phyloP scores from a whole-genome alignment of 1,140 invertebrate genomes.

The Pseudachorutes palmiensis region DNA sequence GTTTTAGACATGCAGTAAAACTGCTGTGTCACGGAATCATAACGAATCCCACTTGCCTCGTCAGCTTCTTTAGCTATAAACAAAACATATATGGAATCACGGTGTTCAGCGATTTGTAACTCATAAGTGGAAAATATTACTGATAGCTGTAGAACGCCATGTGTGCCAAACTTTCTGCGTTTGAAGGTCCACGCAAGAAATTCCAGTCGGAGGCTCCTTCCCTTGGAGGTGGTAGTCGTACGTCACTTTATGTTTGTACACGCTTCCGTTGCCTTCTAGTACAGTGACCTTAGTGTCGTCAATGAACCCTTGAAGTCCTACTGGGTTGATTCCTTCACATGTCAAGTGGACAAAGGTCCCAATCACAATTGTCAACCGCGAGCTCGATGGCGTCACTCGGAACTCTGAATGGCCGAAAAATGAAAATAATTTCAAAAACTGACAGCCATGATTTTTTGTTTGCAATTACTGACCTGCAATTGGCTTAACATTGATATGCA shows the following conservation, averaged over 20 bases:
- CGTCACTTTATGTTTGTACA: conserved; percentile 1
- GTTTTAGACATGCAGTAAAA: conserved; percentile 12
- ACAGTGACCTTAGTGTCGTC: neutral
- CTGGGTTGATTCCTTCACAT: neutral
- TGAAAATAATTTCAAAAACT: neutral
- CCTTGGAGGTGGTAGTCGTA: conserved; percentile 2
- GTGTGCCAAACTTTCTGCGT: neutral
- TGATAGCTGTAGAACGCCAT: neutral
- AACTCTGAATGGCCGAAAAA: neutral
- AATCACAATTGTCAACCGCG: neutral
- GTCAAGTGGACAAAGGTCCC: neutral
- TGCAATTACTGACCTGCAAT: neutral
- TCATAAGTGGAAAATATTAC: neutral
- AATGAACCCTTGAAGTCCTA: conserved; percentile 4
- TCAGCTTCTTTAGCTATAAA: neutral
- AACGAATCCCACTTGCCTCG: neutral
- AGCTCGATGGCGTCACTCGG: neutral
- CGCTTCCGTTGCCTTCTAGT: neutral
- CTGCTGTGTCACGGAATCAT: neutral
- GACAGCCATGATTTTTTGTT: neutral
- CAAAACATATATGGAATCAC: neutral
- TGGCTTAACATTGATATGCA: neutral
- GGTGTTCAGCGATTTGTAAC: neutral
- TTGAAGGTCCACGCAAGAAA: conserved; percentile 1
- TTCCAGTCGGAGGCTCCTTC: neutral